These are phyloP conservation scores for Leucoma salicis DNA, from an alignment of 2,888 invertebrate genomes.

Conservation along the genomic window DNA sequence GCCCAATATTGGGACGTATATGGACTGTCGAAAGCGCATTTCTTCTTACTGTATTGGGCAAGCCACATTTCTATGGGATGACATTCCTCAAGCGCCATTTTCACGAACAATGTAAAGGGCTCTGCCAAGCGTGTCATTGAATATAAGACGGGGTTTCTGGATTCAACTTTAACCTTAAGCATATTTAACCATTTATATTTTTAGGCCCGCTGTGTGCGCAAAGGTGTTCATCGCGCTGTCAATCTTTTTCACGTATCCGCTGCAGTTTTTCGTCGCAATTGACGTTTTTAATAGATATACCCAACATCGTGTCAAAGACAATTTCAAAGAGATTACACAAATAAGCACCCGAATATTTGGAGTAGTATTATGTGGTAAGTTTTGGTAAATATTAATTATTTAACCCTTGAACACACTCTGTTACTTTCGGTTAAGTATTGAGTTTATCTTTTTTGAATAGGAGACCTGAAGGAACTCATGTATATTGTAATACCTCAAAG, in stretches of 20 bases:
- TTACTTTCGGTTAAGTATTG: too few relatives aligned
- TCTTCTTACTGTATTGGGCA: too few relatives aligned
- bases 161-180: not conserved
- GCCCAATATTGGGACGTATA: too few relatives aligned
- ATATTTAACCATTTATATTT: conserved; percentile 36
- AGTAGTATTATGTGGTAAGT: conserved; percentile 62
- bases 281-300: conserved; percentile 92
- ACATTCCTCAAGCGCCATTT: too few relatives aligned
- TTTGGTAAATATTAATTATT: not conserved
- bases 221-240: conserved; percentile 93
- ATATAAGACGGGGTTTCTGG: not conserved
- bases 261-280: conserved; percentile 96
- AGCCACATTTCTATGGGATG: too few relatives aligned
- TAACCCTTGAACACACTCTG: too few relatives aligned
- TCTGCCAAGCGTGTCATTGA: not conserved
- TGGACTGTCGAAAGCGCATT: too few relatives aligned
- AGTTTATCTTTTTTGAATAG: too few relatives aligned
- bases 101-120: too few relatives aligned
- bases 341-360: conserved; percentile 53
- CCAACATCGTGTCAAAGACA: conserved; percentile 83
- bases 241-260: conserved; percentile 94
- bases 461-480: too few relatives aligned
- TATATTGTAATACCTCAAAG: too few relatives aligned
- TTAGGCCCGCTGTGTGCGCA: conserved; percentile 88
- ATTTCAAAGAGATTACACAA: conserved; percentile 47